Conservation (phyloP, 23 tunicate species). For the Trididemnum miniatum region DNA sequence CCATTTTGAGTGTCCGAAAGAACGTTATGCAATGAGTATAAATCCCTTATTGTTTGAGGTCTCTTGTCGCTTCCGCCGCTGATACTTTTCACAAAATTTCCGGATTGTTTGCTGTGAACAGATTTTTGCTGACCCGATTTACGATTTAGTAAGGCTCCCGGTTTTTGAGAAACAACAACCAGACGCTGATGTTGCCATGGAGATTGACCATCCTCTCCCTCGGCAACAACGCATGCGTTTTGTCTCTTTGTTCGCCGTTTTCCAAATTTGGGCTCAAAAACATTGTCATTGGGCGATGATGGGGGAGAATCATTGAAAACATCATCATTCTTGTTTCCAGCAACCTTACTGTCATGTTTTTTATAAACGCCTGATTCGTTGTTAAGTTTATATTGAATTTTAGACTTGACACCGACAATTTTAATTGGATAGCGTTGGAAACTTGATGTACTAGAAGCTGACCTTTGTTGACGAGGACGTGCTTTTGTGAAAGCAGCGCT, state of each 20-base stretch:
- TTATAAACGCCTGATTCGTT: not conserved
- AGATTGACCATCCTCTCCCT: slow-evolving; percentile 47
- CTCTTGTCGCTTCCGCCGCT: slow-evolving; percentile 39
- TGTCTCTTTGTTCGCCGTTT: slow-evolving; percentile 8
- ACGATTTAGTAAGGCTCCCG: slow-evolving; percentile 4
- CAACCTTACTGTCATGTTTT: not conserved
- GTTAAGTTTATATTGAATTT: not conserved
- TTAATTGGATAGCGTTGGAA: slow-evolving; percentile 22
- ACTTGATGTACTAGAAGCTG: slow-evolving; percentile 48
- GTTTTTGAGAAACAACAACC: slow-evolving; percentile 78
- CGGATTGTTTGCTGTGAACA: not conserved
- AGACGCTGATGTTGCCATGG: slow-evolving; percentile 92
- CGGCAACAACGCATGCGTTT: slow-evolving; percentile 38
- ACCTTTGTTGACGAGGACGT: not conserved
- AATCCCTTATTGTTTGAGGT: slow-evolving; percentile 75
- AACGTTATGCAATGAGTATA: slow-evolving; percentile 89
- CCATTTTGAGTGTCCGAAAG: slow-evolving; percentile 97
- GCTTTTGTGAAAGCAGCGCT: not conserved
- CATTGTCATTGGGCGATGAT: slow-evolving; percentile 16
- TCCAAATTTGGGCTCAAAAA: slow-evolving; percentile 35
- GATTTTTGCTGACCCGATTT: slow-evolving; percentile 8
- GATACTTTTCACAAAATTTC: not conserved
- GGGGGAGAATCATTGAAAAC: not conserved
- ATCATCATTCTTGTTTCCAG: not conserved
- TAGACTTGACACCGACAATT: not conserved